Evolutionary conservation across 1,140 invertebrate species (phyloP).

Genomic region (Penaeus japonicus): DNA sequence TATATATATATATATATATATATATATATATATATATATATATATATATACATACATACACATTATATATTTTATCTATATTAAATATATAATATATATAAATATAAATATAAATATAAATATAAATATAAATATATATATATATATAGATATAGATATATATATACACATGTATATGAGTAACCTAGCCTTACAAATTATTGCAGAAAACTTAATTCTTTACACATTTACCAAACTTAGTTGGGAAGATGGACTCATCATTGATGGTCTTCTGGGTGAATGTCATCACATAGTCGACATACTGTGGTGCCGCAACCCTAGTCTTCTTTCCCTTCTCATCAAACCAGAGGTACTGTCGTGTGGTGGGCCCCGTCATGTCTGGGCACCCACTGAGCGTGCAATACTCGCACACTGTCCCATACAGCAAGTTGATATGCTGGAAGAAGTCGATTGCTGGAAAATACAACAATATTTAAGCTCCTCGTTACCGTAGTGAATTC

Average conservation of each 20-base stretch:
- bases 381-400: conserved; percentile 93
- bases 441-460: conserved; percentile 94
- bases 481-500: no score
- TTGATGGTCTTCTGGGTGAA: conserved; percentile 96
- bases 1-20: no score
- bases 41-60: no score
- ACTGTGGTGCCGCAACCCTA: conserved; percentile 94
- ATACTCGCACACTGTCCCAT: conserved; percentile 97
- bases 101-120: no score
- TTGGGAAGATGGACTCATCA: conserved; percentile 97
- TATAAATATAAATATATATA: no score
- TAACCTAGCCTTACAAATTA: no score
- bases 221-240: conserved; percentile 87
- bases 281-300: conserved; percentile 98
- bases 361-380: conserved; percentile 87
- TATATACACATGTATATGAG: no score
- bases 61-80: no score
- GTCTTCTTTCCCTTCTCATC: conserved; percentile 98
- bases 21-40: no score
- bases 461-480: conserved; percentile 22
- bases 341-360: conserved; percentile 93
- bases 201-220: not conserved
- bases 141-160: no score
- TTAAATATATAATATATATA: no score
- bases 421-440: conserved; percentile 97